Evolutionary conservation across 2,888 invertebrate genomes (phyloP).

Genomic region (Hipparchia sbordonii): DNA sequence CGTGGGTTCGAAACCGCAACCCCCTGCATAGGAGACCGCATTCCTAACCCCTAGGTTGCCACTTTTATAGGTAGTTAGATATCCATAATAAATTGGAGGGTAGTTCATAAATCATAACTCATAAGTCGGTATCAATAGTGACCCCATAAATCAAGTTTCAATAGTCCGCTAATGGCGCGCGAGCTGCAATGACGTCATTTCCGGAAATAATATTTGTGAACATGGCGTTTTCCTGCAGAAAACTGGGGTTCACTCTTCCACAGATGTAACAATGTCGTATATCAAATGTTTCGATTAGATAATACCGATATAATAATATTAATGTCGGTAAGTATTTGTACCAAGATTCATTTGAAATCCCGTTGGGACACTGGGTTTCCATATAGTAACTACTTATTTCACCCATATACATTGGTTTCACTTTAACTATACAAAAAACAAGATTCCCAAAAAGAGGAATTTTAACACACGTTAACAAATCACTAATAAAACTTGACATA

Average conservation of each 20-base stretch:
- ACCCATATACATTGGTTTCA: not conserved
- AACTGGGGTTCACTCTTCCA: not conserved
- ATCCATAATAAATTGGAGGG: not conserved
- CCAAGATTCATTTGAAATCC: too few relatives aligned
- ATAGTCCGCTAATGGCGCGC: not conserved
- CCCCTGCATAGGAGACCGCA: too few relatives aligned
- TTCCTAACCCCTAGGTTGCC: too few relatives aligned
- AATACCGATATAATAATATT: too few relatives aligned
- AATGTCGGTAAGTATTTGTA: too few relatives aligned
- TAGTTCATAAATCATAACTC: not conserved
- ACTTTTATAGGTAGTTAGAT: not conserved
- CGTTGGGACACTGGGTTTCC: too few relatives aligned
- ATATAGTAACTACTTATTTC: too few relatives aligned
- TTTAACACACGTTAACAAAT: conserved; percentile 26
- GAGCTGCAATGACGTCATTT: not conserved
- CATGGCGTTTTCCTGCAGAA: not conserved
- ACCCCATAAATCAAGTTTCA: conserved; percentile 9
- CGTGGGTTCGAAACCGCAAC: too few relatives aligned
- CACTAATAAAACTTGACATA: conserved; percentile 45
- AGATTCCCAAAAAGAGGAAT: not conserved
- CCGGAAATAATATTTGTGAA: conserved; percentile 6
- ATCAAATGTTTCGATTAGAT: too few relatives aligned
- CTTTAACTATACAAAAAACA: not conserved
- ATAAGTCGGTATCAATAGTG: not conserved
- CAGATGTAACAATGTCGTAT: too few relatives aligned